Evolutionary conservation across 2,797 vertebrate species (phyloP).

Genomic region (Dicrostonyx torquatus): DNA sequence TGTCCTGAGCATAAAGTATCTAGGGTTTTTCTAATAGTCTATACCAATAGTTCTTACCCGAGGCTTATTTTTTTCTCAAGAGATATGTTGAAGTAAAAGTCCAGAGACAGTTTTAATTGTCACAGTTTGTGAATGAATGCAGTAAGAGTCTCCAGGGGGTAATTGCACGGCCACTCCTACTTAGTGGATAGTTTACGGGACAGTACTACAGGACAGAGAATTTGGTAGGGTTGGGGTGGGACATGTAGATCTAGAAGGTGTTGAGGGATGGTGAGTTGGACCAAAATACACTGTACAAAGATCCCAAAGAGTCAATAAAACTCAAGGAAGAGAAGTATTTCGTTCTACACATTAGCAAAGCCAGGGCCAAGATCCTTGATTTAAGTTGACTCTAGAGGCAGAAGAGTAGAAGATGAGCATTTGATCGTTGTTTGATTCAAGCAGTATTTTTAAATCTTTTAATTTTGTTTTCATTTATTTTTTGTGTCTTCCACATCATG

Average conservation of each 20-base stretch:
- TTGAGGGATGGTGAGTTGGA: neutral
- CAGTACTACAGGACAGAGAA: rapidly evolving
- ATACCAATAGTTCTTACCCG: neutral
- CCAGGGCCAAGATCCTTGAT: neutral
- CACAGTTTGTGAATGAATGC: neutral
- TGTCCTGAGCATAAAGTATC: neutral
- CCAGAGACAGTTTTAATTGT: neutral
- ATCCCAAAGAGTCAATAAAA: neutral
- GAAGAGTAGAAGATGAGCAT: neutral
- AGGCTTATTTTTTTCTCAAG: neutral
- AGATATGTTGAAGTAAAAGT: neutral
- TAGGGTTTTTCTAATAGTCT: neutral
- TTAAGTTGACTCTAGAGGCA: neutral
- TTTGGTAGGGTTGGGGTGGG: neutral
- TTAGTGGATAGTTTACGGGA: rapidly evolving
- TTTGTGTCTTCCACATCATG: neutral
- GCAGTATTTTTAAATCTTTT: neutral
- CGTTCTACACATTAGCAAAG: neutral
- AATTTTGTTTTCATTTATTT: neutral
- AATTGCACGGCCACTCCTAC: no score
- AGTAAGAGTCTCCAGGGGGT: rapidly evolving
- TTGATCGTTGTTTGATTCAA: neutral
- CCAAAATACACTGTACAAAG: neutral
- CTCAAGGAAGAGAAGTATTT: neutral
- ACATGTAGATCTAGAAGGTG: no score